Conservation (phyloP, 2,797 vertebrate genomes). For the Chelon labrosus region DNA sequence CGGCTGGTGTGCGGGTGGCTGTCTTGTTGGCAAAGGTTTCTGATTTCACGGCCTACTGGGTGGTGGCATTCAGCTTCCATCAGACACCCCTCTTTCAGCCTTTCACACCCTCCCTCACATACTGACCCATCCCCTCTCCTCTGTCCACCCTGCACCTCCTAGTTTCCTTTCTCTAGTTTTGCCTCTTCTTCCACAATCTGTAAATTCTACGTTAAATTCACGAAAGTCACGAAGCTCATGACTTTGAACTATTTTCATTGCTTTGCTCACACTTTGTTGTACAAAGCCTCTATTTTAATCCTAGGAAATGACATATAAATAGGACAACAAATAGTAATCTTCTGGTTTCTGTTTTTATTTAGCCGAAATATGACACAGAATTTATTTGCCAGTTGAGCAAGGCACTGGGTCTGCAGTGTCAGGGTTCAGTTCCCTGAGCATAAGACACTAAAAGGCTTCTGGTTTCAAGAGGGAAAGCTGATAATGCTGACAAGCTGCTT, state of each 20-base stretch:
- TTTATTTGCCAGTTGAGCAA: slow-evolving; percentile 16
- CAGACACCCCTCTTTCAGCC: slow-evolving; percentile 78
- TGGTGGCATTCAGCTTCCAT: slow-evolving; percentile 78
- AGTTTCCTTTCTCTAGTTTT: slow-evolving; percentile 8
- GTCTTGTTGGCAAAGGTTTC: slow-evolving; percentile 80
- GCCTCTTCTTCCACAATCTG: neutral
- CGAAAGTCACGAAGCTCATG: neutral
- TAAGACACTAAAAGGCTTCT: slow-evolving; percentile 19
- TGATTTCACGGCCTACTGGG: slow-evolving; percentile 83
- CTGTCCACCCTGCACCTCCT: slow-evolving; percentile 42
- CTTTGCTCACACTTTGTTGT: too few relatives aligned
- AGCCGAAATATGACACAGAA: neutral
- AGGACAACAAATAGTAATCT: too few relatives aligned
- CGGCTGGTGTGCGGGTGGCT: slow-evolving; percentile 79
- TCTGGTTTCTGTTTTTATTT: too few relatives aligned
- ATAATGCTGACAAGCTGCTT: slow-evolving; percentile 62
- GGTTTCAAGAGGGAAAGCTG: slow-evolving; percentile 38
- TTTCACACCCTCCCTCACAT: slow-evolving; percentile 60
- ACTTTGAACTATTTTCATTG: neutral
- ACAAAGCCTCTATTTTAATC: too few relatives aligned
- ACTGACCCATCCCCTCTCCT: slow-evolving; percentile 59
- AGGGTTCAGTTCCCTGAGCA: slow-evolving; percentile 11
- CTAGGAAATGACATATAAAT: too few relatives aligned
- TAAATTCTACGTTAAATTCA: neutral
- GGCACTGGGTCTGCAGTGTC: slow-evolving; percentile 4